Percentiles rank a stretch among this genome's conserved stretches.
Conservation (phyloP, 2,113 vertebrate species). For the Seriola quinqueradiata region DNA sequence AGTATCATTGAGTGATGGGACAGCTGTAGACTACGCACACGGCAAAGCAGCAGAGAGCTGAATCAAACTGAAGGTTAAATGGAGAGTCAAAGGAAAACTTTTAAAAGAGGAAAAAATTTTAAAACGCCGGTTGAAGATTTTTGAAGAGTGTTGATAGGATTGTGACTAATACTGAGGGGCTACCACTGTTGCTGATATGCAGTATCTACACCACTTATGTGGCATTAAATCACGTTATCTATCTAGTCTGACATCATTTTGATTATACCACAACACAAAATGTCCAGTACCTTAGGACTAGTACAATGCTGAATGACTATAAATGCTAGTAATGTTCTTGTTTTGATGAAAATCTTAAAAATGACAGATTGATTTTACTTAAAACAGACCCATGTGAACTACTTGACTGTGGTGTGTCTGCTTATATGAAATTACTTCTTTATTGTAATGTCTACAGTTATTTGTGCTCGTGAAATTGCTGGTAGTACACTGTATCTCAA, state of each 20-base stretch:
- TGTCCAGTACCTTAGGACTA: background rate
- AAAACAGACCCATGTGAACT: background rate
- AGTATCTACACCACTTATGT: background rate
- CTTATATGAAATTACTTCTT: background rate
- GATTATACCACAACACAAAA: background rate
- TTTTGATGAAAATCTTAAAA: background rate
- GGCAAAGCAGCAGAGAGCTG: conserved; percentile 37
- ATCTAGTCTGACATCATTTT: background rate
- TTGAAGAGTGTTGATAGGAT: background rate
- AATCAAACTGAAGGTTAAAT: conserved; percentile 69
- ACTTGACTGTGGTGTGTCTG: background rate
- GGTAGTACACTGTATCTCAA: background rate
- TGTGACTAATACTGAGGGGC: background rate
- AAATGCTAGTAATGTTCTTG: background rate
- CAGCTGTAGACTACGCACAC: conserved; percentile 78
- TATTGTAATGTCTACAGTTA: background rate
- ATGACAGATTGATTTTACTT: background rate
- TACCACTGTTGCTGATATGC: too few species aligned
- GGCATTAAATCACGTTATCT: background rate
- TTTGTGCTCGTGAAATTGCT: too few species aligned
- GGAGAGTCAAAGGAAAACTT: conserved; percentile 30
- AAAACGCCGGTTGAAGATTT: background rate
- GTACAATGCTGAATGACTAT: background rate
- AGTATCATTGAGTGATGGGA: conserved; percentile 80
- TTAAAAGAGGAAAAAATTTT: background rate